phyloP scores from a whole-genome alignment of 2,797 vertebrate genomes.

The Triplophysa yarkandensis region DNA sequence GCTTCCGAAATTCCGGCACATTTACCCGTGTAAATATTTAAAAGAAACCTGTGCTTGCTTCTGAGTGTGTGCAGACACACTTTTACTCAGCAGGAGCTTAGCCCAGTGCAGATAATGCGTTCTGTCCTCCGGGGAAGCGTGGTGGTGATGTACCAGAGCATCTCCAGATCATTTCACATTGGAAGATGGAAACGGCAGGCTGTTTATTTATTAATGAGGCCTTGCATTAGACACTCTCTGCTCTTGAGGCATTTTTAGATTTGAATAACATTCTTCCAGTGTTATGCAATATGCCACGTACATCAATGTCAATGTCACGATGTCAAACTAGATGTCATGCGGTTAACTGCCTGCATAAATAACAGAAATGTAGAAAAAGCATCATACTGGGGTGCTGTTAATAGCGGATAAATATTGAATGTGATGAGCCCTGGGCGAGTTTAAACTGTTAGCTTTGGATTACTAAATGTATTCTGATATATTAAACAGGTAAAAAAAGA shows the following conservation, averaged over 20 bases:
- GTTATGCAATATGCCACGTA: slow-evolving; percentile 31
- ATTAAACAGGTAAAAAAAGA: neutral
- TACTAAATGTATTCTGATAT: neutral
- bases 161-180: slow-evolving; percentile 35
- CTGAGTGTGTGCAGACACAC: slow-evolving; percentile 23
- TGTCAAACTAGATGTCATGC: slow-evolving; percentile 18
- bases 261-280: slow-evolving; percentile 50
- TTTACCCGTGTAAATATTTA: slow-evolving; percentile 58
- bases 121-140: slow-evolving; percentile 62
- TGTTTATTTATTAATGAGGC: slow-evolving; percentile 70
- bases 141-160: slow-evolving; percentile 58
- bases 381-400: neutral
- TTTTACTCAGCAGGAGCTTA: slow-evolving; percentile 60
- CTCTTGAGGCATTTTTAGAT: slow-evolving; percentile 39
- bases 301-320: slow-evolving; percentile 28
- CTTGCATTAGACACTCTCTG: slow-evolving; percentile 59
- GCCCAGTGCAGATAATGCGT: slow-evolving; percentile 54
- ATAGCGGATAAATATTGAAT: neutral
- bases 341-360: slow-evolving; percentile 10
- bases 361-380: neutral
- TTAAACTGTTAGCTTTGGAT: neutral
- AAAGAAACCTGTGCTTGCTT: no score
- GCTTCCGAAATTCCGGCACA: slow-evolving; percentile 60
- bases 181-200: slow-evolving; percentile 59
- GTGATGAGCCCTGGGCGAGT: slow-evolving; percentile 1